A percentile compares a stretch with the other conserved stretches of the same genome.
phyloP scores from a whole-genome alignment of 2,797 vertebrate species.

The Merluccius polli region DNA sequence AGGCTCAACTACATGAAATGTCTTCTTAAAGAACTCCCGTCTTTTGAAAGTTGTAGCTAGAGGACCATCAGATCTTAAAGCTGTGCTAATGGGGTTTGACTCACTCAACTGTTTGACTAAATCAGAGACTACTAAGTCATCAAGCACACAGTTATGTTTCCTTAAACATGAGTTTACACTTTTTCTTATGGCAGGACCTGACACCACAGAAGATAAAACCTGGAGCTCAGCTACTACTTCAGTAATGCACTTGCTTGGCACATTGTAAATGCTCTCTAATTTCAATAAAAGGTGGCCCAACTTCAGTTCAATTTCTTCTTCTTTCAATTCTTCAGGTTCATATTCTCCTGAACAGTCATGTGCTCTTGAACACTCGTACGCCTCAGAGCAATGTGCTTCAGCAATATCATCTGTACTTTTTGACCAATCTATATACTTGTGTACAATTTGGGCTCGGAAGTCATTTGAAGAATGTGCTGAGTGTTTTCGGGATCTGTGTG shows the following conservation, averaged over 20 bases:
- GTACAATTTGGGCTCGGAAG: conserved; percentile 4
- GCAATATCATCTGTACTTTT: not conserved
- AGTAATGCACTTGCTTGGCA: conserved; percentile 18
- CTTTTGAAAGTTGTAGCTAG: conserved; percentile 26
- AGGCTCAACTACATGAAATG: conserved; percentile 19
- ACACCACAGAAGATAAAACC: conserved; percentile 16
- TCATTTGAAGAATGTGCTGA: conserved; percentile 6
- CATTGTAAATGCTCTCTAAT: conserved; percentile 26
- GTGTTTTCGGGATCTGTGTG: conserved; percentile 16
- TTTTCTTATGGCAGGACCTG: conserved; percentile 16
- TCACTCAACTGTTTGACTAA: conserved; percentile 14
- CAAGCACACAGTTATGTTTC: conserved; percentile 19
- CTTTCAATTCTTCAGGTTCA: conserved; percentile 12
- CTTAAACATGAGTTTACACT: conserved; percentile 13
- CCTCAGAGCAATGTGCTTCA: not conserved
- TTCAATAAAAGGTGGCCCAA: conserved; percentile 29
- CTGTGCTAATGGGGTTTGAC: conserved; percentile 23
- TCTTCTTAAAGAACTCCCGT: conserved; percentile 17
- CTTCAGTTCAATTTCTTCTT: conserved; percentile 17
- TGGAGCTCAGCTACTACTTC: conserved; percentile 19
- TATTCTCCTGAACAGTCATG: conserved; percentile 1
- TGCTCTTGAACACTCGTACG: not conserved
- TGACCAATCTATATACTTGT: conserved; percentile 6
- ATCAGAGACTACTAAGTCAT: conserved; percentile 7
- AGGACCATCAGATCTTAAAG: conserved; percentile 18